These are phyloP conservation scores for Dugesia japonica DNA, from an alignment of 2,888 invertebrate genomes.

Conservation along the genomic window DNA sequence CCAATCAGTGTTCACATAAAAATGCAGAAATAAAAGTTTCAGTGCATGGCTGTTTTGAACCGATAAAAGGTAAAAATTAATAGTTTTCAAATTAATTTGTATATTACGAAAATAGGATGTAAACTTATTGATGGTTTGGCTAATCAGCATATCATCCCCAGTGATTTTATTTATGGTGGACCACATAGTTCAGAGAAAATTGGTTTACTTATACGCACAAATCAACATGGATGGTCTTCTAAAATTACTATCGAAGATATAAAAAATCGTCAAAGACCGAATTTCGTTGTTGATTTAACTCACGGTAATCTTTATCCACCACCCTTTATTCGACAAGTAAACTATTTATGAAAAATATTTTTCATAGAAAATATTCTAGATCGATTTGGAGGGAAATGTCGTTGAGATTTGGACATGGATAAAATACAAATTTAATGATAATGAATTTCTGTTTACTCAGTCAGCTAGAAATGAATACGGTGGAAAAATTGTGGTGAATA, in stretches of 20 bases:
- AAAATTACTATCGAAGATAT: background rate
- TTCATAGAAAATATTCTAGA: background rate
- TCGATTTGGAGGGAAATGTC: background rate
- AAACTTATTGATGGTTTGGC: constrained; percentile 13
- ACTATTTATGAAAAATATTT: background rate
- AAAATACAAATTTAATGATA: background rate
- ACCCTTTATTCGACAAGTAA: background rate
- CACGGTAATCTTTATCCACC: background rate
- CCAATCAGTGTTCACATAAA: background rate
- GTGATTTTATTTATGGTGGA: constrained; percentile 1
- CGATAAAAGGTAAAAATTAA: background rate
- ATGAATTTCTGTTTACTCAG: background rate
- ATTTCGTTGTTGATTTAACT: background rate
- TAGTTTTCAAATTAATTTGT: background rate
- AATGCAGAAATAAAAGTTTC: background rate
- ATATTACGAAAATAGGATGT: background rate
- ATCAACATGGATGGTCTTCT: background rate
- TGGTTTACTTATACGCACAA: background rate
- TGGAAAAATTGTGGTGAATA: background rate
- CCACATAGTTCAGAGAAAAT: background rate
- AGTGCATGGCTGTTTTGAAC: background rate
- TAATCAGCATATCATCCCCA: background rate
- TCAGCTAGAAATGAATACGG: background rate
- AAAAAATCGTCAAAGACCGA: background rate
- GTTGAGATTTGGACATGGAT: background rate